Evolutionary conservation across 2,888 invertebrate species (phyloP), one percentile per base, ranked within the genome.

Genomic region (Phengaris alcon): DNA sequence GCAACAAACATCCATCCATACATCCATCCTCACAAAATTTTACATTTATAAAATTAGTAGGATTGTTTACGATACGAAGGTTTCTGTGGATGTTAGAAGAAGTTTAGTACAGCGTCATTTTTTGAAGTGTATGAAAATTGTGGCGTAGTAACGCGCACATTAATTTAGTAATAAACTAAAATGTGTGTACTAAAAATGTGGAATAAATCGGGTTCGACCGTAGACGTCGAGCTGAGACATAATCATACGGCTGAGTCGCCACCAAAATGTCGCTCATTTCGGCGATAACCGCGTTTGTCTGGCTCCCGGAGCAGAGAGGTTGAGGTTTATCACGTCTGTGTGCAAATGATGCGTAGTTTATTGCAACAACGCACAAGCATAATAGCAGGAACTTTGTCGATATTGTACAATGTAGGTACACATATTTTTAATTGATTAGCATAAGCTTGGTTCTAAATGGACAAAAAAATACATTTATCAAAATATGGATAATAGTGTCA

Each of bases 221-320:
- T 35, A 35, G 44, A 68, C 54, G 68, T 74, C 70, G 55, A 74
- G 69, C 68, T 54, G 52, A 52, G 55, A 35, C 54, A 15, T 54
- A 54, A 74, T 74, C 74, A 54, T 46, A 68, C 74, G 74, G 54
- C 68, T 54, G 10, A 74, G 15, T 22, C 46, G 52, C 52, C 74
- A 44, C 52, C 54, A 44, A 68, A 74, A 68, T 74, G 74, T 46
- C 57, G 74, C 35, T 64, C 69, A 69, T 48, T 48, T n/a, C n/a
- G 12, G 64, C 64, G 74, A 74, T 74, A 74, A 74, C 76, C 77
- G 75, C 74, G 73, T 76, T 76, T 75, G 70, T 69, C 69, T 69
- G 69, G n/a, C 48, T 10, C 46, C 64, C 35, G 64, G 64, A 44
- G 64, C 13, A 1, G 44, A 22, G 59, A 59, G 59, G 12, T 57